A percentile compares a stretch with the other conserved stretches of the same genome.
phyloP scores from a whole-genome alignment of 2,888 invertebrate genomes.

The Pterostichus niger region DNA sequence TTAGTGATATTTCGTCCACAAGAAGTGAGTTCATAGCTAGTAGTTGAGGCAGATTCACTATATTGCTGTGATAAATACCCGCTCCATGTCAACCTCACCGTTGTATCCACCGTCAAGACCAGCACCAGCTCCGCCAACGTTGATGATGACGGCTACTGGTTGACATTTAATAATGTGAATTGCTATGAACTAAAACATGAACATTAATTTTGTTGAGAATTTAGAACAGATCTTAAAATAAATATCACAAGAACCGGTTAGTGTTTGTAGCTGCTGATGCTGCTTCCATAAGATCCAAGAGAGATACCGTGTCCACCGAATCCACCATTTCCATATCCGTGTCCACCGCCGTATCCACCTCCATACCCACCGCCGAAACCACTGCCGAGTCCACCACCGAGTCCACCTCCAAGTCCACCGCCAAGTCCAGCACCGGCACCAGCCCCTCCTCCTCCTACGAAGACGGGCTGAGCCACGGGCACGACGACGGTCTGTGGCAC shows the following conservation, averaged over 20 bases:
- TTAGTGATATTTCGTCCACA: background rate
- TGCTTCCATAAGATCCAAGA: constrained; percentile 63
- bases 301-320: background rate
- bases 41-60: background rate
- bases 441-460: constrained; percentile 53
- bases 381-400: constrained; percentile 34
- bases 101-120: too few species aligned
- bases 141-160: too few species aligned
- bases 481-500: constrained; percentile 68
- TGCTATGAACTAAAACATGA: too few species aligned
- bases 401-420: background rate
- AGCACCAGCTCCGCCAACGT: background rate
- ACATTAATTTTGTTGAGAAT: too few species aligned
- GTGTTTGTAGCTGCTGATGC: constrained; percentile 70
- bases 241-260: too few species aligned
- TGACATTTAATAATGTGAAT: too few species aligned
- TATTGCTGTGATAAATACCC: background rate
- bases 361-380: background rate
- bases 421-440: constrained; percentile 35
- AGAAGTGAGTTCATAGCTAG: background rate
- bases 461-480: constrained; percentile 52
- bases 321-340: too few species aligned
- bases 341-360: background rate
- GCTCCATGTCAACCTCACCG: too few species aligned
- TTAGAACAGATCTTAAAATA: too few species aligned